A percentile compares a stretch with the other conserved stretches of the same genome.
Evolutionary conservation across 2,113 vertebrate genomes (phyloP).

Genomic region (Henicopernis longicauda): DNA sequence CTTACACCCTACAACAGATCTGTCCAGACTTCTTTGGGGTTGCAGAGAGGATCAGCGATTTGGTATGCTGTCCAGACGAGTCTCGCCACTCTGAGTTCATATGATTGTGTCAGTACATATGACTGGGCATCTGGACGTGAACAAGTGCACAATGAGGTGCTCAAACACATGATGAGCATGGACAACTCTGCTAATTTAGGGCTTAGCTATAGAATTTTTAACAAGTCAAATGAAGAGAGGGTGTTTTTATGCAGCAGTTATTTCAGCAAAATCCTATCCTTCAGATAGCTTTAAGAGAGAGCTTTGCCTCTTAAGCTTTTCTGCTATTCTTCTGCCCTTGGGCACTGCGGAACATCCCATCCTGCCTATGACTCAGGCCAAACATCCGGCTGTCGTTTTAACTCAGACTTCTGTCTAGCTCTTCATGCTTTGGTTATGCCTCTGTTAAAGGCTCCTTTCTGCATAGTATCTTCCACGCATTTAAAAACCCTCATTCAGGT

Average conservation of each 20-base stretch:
- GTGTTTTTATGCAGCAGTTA: neutral
- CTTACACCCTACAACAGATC: neutral
- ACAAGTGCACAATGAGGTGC: neutral
- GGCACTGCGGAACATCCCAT: neutral
- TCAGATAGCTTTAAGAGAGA: neutral
- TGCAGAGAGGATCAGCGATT: neutral
- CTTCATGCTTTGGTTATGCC: neutral
- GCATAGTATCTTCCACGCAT: neutral
- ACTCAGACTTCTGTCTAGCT: neutral
- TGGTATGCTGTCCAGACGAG: neutral
- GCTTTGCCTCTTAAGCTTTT: neutral
- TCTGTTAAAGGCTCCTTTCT: neutral
- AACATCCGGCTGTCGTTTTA: neutral
- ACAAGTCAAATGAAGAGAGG: neutral
- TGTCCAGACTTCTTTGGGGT: neutral
- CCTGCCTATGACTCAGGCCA: neutral
- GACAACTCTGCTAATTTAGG: neutral
- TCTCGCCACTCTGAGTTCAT: neutral
- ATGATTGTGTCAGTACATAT: neutral
- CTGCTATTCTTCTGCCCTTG: neutral
- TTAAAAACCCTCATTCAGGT: neutral
- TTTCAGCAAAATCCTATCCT: neutral
- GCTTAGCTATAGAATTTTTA: neutral
- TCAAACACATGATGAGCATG: neutral
- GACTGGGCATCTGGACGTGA: neutral